A percentile compares a stretch with the other conserved stretches of the same genome.
Evolutionary conservation across 2,113 vertebrate species (phyloP).

Genomic region (Benitochromis conjunctus): DNA sequence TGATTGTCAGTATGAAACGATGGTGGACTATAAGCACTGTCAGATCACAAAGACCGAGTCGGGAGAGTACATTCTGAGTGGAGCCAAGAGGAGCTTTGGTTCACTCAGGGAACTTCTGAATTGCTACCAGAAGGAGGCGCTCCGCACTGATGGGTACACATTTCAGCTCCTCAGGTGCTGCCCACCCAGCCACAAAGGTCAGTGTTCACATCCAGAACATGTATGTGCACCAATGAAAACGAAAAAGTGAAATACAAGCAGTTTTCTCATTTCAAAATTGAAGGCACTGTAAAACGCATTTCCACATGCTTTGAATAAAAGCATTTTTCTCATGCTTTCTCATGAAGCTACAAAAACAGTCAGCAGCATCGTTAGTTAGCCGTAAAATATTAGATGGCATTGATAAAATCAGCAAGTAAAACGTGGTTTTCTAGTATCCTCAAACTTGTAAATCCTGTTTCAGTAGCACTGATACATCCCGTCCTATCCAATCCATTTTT

Average conservation of each 20-base stretch:
- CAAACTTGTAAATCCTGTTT: background rate
- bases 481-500: background rate
- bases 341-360: background rate
- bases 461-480: background rate
- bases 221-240: background rate
- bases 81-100: conserved; percentile 86
- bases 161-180: conserved; percentile 95
- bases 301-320: background rate
- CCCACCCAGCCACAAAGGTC: conserved; percentile 89
- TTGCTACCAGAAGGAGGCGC: conserved; percentile 96
- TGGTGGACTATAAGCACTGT: conserved; percentile 90
- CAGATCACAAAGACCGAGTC: conserved; percentile 85
- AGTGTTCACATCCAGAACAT: background rate
- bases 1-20: conserved; percentile 70
- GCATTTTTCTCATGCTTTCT: too few relatives aligned
- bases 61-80: conserved; percentile 86
- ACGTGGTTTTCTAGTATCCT: background rate
- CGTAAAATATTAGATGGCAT: background rate
- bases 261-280: background rate
- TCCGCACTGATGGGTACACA: conserved; percentile 89
- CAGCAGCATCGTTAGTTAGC: background rate
- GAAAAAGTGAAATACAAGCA: background rate
- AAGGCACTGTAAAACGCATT: background rate
- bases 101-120: conserved; percentile 88
- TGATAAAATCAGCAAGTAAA: background rate